Evolutionary conservation across 2,113 vertebrate species (phyloP).

Genomic region (Chaenogobius annularis): DNA sequence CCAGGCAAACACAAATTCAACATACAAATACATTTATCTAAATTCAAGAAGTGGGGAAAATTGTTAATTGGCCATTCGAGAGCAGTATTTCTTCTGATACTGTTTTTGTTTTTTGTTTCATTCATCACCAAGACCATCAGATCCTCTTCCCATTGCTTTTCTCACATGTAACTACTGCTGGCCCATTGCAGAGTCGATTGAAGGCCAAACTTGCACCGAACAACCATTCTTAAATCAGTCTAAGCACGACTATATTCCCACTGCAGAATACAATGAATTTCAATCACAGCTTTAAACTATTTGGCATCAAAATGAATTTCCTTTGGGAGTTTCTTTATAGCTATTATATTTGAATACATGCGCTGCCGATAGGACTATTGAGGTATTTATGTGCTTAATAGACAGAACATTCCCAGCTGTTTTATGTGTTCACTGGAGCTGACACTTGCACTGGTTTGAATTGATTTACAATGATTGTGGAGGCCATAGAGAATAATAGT

Average conservation of each 20-base stretch:
- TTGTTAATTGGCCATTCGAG: slow-evolving; percentile 41
- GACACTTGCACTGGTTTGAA: neutral
- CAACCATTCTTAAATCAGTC: slow-evolving; percentile 8
- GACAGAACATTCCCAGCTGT: neutral
- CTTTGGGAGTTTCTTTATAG: slow-evolving; percentile 1
- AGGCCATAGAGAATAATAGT: too few species aligned
- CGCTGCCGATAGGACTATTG: neutral
- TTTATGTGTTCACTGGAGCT: neutral
- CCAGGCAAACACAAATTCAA: neutral
- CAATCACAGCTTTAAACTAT: neutral
- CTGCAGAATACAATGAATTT: slow-evolving; percentile 13
- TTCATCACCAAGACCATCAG: neutral
- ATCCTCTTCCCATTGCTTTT: neutral
- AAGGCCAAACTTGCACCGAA: slow-evolving; percentile 12
- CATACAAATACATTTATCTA: slow-evolving; percentile 31
- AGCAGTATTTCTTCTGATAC: neutral
- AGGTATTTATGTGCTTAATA: neutral
- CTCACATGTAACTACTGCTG: neutral
- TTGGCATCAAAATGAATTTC: slow-evolving; percentile 13
- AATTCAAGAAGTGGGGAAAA: slow-evolving; percentile 18
- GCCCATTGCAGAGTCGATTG: slow-evolving; percentile 17
- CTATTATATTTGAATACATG: slow-evolving; percentile 6
- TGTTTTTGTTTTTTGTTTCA: neutral
- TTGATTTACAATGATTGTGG: too few species aligned
- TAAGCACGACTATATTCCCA: neutral